Percentiles rank a stretch among this genome's conserved stretches.
phyloP scores from a whole-genome alignment of 2,113 vertebrate species.

The Podarcis cretensis region DNA sequence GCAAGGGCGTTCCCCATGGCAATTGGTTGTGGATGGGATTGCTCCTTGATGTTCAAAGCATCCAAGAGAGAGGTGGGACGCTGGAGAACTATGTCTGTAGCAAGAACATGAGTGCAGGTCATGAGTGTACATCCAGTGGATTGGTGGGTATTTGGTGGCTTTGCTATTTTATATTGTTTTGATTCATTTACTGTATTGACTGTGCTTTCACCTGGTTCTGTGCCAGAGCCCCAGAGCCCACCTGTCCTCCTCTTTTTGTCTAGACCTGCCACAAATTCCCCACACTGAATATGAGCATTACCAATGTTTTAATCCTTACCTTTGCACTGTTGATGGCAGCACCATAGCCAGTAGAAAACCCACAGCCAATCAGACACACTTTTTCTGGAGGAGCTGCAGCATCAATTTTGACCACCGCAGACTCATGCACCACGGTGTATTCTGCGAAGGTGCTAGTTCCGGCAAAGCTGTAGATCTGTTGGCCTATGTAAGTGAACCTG shows the following conservation, averaged over 20 bases:
- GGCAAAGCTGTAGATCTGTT: conserved; percentile 79
- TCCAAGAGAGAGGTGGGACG: no score
- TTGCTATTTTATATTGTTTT: no score
- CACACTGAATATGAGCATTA: background rate
- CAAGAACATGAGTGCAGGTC: no score
- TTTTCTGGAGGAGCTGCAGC: conserved; percentile 82
- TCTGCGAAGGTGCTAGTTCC: conserved; percentile 85
- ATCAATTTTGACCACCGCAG: conserved; percentile 77
- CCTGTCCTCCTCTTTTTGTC: background rate
- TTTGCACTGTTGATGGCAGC: conserved; percentile 84
- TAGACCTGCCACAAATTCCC: fast-evolving
- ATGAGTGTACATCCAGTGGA: no score
- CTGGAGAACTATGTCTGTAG: no score
- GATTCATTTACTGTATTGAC: no score
- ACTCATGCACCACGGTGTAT: conserved; percentile 83
- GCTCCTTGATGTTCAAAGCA: no score
- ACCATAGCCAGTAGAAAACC: conserved; percentile 84
- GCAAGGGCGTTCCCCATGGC: no score
- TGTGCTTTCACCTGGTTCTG: conserved; percentile 35
- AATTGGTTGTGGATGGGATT: no score
- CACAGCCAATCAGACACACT: conserved; percentile 83
- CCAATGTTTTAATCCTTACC: conserved; percentile 54
- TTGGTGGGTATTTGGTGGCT: no score
- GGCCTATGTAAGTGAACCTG: conserved; percentile 82
- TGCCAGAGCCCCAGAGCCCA: background rate